phyloP scores from a whole-genome alignment of 2,888 invertebrate genomes.

The Lacanobia oleracea region DNA sequence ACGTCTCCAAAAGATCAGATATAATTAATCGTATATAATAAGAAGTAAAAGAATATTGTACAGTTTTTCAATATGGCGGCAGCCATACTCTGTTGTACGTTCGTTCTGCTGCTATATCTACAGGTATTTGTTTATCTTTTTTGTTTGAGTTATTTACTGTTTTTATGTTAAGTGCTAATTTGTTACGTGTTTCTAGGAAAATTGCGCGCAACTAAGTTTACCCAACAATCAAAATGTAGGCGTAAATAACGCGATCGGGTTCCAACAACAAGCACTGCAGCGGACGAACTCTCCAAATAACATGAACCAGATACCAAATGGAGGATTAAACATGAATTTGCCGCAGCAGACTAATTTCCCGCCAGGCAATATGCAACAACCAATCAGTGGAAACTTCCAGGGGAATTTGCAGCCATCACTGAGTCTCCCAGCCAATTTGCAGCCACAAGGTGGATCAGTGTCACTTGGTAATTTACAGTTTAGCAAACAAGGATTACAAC shows the following conservation, averaged over 20 bases:
- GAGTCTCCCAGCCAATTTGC: constrained; percentile 62
- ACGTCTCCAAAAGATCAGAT: constrained; percentile 71
- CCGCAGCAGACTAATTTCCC: constrained; percentile 51
- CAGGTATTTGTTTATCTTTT: constrained; percentile 64
- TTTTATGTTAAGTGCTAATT: constrained; percentile 2
- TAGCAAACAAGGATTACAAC: constrained; percentile 52
- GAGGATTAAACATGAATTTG: constrained; percentile 58
- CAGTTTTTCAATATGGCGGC: constrained; percentile 79
- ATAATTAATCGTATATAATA: constrained; percentile 79
- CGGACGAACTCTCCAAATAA: constrained; percentile 52
- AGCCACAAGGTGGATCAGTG: constrained; percentile 35
- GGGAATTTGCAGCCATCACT: constrained; percentile 66
- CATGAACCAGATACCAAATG: constrained; percentile 59
- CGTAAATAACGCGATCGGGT: constrained; percentile 57
- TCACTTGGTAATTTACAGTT: constrained; percentile 53
- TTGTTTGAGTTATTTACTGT: constrained; percentile 28
- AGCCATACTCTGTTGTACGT: constrained; percentile 71
- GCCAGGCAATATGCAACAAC: constrained; percentile 57
- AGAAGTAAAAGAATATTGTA: constrained; percentile 67
- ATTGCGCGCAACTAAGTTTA: constrained; percentile 67
- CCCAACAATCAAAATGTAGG: constrained; percentile 65
- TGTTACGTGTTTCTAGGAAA: constrained; percentile 65
- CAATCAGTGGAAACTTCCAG: constrained; percentile 58
- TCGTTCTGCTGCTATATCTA: constrained; percentile 72
- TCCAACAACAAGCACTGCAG: constrained; percentile 55